Conservation (phyloP, 2,113 vertebrate species). For the Onychorhynchus coronatus region DNA sequence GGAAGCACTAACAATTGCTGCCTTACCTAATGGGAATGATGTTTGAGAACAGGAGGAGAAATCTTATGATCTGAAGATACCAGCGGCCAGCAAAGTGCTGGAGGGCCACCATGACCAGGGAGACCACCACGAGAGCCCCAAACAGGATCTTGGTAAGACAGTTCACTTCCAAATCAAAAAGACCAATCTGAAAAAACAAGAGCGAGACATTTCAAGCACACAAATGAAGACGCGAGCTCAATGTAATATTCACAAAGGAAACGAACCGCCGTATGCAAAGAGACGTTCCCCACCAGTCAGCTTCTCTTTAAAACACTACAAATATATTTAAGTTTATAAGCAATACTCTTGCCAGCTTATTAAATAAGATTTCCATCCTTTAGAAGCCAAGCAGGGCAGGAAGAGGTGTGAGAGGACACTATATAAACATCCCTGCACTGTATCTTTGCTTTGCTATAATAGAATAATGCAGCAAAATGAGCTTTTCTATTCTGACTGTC, state of each 20-base stretch:
- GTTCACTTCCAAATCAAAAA: slow-evolving; percentile 97
- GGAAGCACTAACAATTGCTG: rapidly evolving
- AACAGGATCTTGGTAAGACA: slow-evolving; percentile 97
- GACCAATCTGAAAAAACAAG: slow-evolving; percentile 81
- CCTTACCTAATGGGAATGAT: slow-evolving; percentile 95
- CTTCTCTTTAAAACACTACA: neutral
- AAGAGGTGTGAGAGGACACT: neutral
- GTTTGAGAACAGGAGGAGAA: slow-evolving; percentile 93
- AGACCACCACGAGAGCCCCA: slow-evolving; percentile 90
- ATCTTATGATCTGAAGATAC: slow-evolving; percentile 98
- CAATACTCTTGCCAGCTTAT: neutral
- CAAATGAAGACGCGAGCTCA: neutral
- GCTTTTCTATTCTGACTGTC: neutral
- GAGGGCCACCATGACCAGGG: slow-evolving; percentile 95
- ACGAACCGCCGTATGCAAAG: neutral
- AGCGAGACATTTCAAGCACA: neutral
- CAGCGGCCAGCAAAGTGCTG: slow-evolving; percentile 96
- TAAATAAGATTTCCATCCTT: neutral
- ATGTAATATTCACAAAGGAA: neutral
- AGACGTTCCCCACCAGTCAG: neutral
- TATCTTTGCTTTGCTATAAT: neutral
- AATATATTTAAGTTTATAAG: neutral
- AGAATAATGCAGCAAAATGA: neutral
- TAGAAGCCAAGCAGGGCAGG: neutral
- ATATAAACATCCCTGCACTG: neutral